phyloP scores from a whole-genome alignment of 1,140 invertebrate genomes.

The Procambarus clarkii region DNA sequence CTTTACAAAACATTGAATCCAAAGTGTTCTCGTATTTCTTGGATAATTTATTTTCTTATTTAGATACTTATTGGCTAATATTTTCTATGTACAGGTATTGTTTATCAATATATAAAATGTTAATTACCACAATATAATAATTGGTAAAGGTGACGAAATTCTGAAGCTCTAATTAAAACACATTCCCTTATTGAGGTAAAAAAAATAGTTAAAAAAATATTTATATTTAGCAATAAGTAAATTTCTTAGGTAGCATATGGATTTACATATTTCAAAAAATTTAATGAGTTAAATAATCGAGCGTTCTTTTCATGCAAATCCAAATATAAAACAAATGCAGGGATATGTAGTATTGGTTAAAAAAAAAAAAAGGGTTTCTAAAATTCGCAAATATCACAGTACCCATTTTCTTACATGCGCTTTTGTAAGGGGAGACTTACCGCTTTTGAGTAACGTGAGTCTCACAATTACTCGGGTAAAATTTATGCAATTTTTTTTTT shows the following conservation, averaged over 20 bases:
- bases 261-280: background rate
- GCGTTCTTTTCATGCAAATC: background rate
- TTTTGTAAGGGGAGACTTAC: too few relatives aligned
- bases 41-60: background rate
- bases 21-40: background rate
- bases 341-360: background rate
- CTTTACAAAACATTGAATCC: background rate
- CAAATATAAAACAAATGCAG: background rate
- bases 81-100: background rate
- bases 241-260: background rate
- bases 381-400: background rate
- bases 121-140: background rate
- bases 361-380: background rate
- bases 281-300: constrained; percentile 3
- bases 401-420: background rate
- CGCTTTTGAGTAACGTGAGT: background rate
- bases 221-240: background rate
- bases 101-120: constrained; percentile 5
- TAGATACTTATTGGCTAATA: background rate
- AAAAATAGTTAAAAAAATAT: background rate
- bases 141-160: background rate
- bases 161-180: background rate
- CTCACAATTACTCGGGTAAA: background rate
- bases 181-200: background rate
- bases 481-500: background rate